Base-by-base conservation (phyloP, 2,888 invertebrate genomes). In the Tineola bisselliella region DNA sequence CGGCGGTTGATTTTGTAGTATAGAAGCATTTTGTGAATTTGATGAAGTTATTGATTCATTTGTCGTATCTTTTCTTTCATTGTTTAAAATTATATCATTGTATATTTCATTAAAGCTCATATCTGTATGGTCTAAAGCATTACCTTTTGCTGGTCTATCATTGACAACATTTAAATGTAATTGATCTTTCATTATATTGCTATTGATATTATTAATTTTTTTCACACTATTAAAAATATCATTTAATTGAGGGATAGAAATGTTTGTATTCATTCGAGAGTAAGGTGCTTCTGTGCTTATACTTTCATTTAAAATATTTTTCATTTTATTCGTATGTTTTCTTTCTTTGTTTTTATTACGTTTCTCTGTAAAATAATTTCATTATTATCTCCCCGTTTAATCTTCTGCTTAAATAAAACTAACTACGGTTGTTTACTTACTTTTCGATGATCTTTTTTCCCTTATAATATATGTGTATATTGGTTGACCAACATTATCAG, bases 401-500 rank as follows among this genome's bases (percentile, higher is more conserved):
- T 38, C 38, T 1, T 10, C 10, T 12, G 10, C 38, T 38, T 3
- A 38, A 10, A 38, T 12, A 38, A 38, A 38, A 38, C 3, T n/a
- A 38, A 6, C 6, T 25, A 25, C 25, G 38, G 38, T 38, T 25
- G 8, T n/a, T 25, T 64, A 75, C 82, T 78, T 63, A 84, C 84
- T 61, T 13, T 68, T 64, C 0, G 68, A 59, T 0, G 77, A 73
- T n/a, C 84, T 67, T 17, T 78, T 81, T 2, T 67, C 62, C 48
- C 84, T 73, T 1, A 73, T 75, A 60, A 75, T 60, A 60, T 76
- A 81, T 31, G 64, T 70, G 0, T 74, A 67, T 11, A 76, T 62
- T 5, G 77, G 72, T 3, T 66, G 44, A 6, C 69, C 67, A 1
- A 74, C 72, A 1, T 66, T 69, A 62, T 76, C 77, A 0, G 66